Percentiles rank a stretch among this genome's conserved stretches.
Evolutionary conservation across 2,113 vertebrate species (phyloP).

Genomic region (Phodopus roborovskii): DNA sequence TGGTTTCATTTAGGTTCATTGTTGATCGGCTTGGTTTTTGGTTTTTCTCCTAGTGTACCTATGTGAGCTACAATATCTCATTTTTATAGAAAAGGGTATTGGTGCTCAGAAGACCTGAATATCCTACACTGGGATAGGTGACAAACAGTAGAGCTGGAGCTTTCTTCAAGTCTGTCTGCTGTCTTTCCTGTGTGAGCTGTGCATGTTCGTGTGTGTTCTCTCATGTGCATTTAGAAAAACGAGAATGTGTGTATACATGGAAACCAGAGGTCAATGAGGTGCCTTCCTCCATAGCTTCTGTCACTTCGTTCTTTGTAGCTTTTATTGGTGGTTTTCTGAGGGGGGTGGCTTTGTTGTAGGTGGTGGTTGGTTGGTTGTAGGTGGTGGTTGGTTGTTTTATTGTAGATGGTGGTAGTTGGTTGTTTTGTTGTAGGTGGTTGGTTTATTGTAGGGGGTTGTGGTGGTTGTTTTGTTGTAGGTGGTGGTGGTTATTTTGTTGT

Average conservation of each 20-base stretch:
- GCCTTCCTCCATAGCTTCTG: not conserved
- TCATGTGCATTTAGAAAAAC: no score
- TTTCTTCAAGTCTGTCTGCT: not conserved
- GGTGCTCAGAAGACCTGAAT: slow-evolving; percentile 35
- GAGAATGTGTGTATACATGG: not conserved
- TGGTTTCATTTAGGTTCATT: not conserved
- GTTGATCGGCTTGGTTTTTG: no score
- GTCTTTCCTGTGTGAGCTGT: not conserved
- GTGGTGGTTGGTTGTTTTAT: not conserved
- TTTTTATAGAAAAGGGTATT: slow-evolving; percentile 40
- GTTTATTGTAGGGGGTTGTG: no score
- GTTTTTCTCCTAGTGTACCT: not conserved
- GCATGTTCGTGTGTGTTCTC: not conserved
- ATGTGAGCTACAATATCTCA: not conserved
- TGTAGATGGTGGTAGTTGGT: not conserved
- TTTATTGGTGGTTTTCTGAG: not conserved
- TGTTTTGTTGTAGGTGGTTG: no score
- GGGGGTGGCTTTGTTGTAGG: not conserved
- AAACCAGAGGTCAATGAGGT: not conserved
- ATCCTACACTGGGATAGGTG: not conserved
- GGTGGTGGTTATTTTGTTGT: no score
- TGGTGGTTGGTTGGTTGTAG: not conserved
- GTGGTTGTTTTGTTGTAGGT: no score
- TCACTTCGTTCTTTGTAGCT: not conserved
- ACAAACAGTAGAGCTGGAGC: not conserved